Evolutionary conservation across 2,797 vertebrate species (phyloP).

Genomic region (Champsocephalus esox): DNA sequence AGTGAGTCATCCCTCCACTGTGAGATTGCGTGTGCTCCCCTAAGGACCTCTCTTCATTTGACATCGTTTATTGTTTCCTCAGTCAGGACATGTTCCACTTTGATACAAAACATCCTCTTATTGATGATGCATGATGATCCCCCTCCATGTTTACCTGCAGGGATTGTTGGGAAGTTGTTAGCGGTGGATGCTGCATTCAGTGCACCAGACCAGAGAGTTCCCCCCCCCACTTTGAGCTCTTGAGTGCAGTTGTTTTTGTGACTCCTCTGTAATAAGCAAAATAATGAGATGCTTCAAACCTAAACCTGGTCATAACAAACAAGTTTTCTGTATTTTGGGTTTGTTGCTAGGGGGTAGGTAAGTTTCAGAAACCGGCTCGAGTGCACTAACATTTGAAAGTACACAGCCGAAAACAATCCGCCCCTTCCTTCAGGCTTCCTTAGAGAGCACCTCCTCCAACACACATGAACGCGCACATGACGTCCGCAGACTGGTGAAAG

Average conservation of each 20-base stretch:
- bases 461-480: too few relatives aligned
- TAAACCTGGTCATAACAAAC: not conserved
- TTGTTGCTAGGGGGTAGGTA: not conserved
- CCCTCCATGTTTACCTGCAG: not conserved
- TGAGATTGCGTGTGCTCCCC: not conserved
- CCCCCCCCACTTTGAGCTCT: not conserved
- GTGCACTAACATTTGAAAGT: too few relatives aligned
- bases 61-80: conserved; percentile 2
- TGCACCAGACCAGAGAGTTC: not conserved
- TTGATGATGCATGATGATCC: not conserved
- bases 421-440: too few relatives aligned
- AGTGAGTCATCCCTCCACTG: conserved; percentile 11
- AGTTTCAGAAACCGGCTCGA: too few relatives aligned
- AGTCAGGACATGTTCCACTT: not conserved
- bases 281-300: not conserved
- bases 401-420: too few relatives aligned
- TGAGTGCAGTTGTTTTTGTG: not conserved
- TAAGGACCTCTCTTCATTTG: not conserved
- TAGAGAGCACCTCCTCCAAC: too few relatives aligned
- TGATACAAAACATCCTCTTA: not conserved
- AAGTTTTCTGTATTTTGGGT: not conserved
- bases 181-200: not conserved
- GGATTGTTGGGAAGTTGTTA: not conserved
- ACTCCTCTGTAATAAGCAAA: not conserved
- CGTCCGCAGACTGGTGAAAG: too few relatives aligned